Percentiles rank a stretch among this genome's conserved stretches.
These are phyloP conservation scores for Phycodurus eques DNA, from an alignment of 2,113 vertebrate genomes.

Conservation along the genomic window DNA sequence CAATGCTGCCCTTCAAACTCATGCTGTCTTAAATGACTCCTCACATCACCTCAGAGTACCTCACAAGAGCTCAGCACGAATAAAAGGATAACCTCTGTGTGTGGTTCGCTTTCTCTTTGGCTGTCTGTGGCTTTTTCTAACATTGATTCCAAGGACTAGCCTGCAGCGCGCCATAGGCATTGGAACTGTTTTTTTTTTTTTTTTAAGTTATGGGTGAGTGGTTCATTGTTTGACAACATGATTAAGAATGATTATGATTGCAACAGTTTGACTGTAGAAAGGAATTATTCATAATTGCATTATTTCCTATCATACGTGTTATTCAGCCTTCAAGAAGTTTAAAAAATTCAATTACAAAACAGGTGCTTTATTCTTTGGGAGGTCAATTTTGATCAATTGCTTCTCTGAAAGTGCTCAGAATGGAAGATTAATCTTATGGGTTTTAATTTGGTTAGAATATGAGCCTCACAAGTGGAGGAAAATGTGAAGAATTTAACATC, in stretches of 20 bases:
- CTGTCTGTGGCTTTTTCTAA: too few relatives aligned
- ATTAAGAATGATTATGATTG: not conserved
- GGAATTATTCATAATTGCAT: not conserved
- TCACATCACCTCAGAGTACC: not conserved
- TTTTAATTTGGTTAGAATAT: not conserved
- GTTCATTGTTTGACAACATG: not conserved
- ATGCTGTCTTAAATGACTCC: not conserved
- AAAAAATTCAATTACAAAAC: not conserved
- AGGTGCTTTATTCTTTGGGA: not conserved
- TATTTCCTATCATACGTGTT: not conserved
- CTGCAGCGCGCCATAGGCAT: not conserved
- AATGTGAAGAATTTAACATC: not conserved
- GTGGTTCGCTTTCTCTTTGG: too few relatives aligned
- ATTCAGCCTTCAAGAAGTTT: not conserved
- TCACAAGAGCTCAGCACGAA: too few relatives aligned
- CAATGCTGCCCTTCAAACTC: not conserved
- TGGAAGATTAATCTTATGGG: slow-evolving; percentile 2
- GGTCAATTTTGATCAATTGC: not conserved
- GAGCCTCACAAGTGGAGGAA: not conserved
- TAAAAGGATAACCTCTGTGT: too few relatives aligned
- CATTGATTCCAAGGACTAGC: too few relatives aligned
- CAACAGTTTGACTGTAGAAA: not conserved
- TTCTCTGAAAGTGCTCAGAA: not conserved
- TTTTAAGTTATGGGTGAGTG: not conserved
- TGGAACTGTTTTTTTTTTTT: not conserved